Evolutionary conservation across 1,140 invertebrate genomes (phyloP).

Genomic region (Halictus rubicundus): DNA sequence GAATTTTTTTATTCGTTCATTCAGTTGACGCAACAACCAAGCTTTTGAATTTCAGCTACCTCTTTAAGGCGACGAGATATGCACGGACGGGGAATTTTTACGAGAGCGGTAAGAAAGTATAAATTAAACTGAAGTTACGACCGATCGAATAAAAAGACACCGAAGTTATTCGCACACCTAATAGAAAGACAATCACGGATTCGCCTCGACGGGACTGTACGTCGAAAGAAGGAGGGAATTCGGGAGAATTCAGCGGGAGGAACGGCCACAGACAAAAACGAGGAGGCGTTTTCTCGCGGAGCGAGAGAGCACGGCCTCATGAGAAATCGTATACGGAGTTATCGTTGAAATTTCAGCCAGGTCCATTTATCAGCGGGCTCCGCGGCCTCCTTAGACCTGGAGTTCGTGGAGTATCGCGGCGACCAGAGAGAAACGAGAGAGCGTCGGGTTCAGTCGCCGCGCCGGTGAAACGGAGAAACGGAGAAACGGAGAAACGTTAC

Average conservation of each 20-base stretch:
- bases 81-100: too few relatives aligned
- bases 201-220: too few relatives aligned
- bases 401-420: constrained; percentile 27
- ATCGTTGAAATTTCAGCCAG: constrained; percentile 69
- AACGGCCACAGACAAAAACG: constrained; percentile 26
- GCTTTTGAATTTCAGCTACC: too few relatives aligned
- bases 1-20: too few relatives aligned
- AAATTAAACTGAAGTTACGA: too few relatives aligned
- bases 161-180: too few relatives aligned
- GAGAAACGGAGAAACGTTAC: constrained; percentile 48
- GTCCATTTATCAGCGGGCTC: constrained; percentile 63
- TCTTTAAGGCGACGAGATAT: too few relatives aligned
- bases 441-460: constrained; percentile 1
- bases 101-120: too few relatives aligned
- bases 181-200: too few relatives aligned
- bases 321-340: constrained; percentile 62
- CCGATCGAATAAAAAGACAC: too few relatives aligned
- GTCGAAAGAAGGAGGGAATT: too few relatives aligned
- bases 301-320: constrained; percentile 26
- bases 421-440: constrained; percentile 15
- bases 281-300: constrained; percentile 40
- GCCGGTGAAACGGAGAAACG: constrained; percentile 9
- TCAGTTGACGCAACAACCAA: too few relatives aligned
- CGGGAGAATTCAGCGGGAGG: constrained; percentile 8
- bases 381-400: constrained; percentile 47